These are phyloP conservation scores for Myrmecobius fasciatus DNA, from an alignment of 2,113 vertebrate species.

Conservation along the genomic window DNA sequence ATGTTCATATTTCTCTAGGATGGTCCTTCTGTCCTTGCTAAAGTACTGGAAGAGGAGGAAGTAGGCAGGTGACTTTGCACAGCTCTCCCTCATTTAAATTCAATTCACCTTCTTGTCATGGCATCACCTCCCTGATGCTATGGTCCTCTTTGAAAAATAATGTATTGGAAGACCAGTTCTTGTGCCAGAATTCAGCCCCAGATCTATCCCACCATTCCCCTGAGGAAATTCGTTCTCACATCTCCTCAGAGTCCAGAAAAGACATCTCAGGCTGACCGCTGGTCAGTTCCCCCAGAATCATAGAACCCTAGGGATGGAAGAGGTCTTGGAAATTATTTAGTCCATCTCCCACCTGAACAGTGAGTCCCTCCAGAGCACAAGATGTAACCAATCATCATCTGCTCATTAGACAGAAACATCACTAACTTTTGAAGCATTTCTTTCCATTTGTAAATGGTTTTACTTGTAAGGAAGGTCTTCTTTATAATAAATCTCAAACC, in stretches of 20 bases:
- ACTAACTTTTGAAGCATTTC: background rate
- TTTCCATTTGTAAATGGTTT: background rate
- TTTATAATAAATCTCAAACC: background rate
- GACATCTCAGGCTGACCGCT: no score
- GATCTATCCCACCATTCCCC: background rate
- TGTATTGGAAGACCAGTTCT: background rate
- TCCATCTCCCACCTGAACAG: background rate
- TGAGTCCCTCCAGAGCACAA: background rate
- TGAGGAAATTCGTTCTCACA: background rate
- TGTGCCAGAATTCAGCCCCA: background rate
- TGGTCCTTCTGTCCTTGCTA: background rate
- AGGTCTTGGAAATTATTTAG: no score
- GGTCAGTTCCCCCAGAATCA: background rate
- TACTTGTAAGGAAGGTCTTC: background rate
- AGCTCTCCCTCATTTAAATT: no score
- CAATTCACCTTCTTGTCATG: no score
- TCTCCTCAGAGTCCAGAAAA: no score
- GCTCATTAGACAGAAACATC: no score
- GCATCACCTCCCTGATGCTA: no score
- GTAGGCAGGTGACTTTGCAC: no score
- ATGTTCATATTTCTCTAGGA: background rate
- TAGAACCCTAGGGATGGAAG: background rate
- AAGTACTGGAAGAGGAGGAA: no score
- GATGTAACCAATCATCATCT: background rate
- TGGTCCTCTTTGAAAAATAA: background rate